These are phyloP conservation scores for Arctopsyche grandis DNA, from an alignment of 1,140 invertebrate species.

Conservation along the genomic window DNA sequence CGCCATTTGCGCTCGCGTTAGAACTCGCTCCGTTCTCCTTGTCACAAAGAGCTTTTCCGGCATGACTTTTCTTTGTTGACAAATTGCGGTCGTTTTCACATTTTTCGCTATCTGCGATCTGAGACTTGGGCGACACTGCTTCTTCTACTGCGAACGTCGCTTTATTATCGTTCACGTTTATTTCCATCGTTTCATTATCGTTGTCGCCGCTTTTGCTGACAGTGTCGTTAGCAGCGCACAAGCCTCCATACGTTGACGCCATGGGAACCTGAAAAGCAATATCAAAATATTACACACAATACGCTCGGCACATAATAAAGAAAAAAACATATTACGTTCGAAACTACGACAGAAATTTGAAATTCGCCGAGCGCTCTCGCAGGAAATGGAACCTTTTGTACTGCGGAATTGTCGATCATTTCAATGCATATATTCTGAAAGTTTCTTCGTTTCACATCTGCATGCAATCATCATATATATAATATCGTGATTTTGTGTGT, in stretches of 20 bases:
- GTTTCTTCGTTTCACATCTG: no score
- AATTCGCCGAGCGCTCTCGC: no score
- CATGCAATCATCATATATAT: no score
- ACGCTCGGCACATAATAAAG: not conserved
- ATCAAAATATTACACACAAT: not conserved
- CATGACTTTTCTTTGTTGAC: not conserved
- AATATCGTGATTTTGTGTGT: no score
- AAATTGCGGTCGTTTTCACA: not conserved
- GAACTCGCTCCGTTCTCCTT: not conserved
- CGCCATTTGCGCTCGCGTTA: not conserved
- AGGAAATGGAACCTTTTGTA: not conserved
- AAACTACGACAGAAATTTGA: no score
- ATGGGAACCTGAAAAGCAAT: constrained; percentile 46
- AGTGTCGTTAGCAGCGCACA: constrained; percentile 22
- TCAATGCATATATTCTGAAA: not conserved
- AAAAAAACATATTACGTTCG: no score
- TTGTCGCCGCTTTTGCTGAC: constrained; percentile 39
- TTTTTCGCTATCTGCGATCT: not conserved
- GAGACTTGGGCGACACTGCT: not conserved
- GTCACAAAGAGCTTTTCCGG: not conserved
- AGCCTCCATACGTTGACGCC: constrained; percentile 40
- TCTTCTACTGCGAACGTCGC: not conserved
- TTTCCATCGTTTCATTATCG: constrained; percentile 52
- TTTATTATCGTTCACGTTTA: constrained; percentile 46
- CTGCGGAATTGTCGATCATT: not conserved